Conservation (phyloP, 2,797 vertebrate genomes). For the Helicolenus hilgendorfi region DNA sequence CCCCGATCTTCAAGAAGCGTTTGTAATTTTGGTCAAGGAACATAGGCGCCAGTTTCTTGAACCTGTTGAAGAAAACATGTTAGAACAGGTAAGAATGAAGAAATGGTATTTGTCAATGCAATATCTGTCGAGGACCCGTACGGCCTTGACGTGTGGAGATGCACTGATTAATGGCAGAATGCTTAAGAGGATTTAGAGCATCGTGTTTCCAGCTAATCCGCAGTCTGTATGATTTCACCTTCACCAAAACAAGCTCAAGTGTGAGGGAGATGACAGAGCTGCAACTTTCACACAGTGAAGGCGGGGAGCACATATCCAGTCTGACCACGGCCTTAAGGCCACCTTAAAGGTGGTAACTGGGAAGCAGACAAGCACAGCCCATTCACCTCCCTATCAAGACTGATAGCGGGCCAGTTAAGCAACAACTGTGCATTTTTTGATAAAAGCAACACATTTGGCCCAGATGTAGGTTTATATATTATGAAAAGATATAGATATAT, state of each 20-base stretch:
- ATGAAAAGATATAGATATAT: too few species aligned
- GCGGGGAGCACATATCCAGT: neutral
- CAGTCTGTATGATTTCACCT: slow-evolving; percentile 35
- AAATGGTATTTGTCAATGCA: slow-evolving; percentile 3
- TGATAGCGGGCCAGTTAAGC: neutral
- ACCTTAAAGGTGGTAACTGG: neutral
- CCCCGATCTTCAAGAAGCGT: slow-evolving; percentile 91
- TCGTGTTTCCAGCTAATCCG: slow-evolving; percentile 63
- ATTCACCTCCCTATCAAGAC: neutral
- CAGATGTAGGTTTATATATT: too few species aligned
- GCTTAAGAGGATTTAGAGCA: slow-evolving; percentile 64
- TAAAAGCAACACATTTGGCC: too few species aligned
- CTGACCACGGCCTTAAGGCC: neutral
- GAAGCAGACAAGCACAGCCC: neutral
- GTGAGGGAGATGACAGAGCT: neutral
- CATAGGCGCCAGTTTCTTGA: slow-evolving; percentile 93
- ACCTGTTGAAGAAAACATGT: slow-evolving; percentile 87
- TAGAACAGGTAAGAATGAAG: slow-evolving; percentile 11
- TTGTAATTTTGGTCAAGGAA: slow-evolving; percentile 95
- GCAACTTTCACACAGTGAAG: neutral
- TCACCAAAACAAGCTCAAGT: slow-evolving; percentile 35
- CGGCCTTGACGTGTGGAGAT: slow-evolving; percentile 35
- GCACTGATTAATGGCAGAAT: slow-evolving; percentile 38
- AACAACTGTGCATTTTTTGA: too few species aligned
- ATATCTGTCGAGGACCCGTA: neutral